phyloP scores from a whole-genome alignment of 2,797 vertebrate genomes.

The Eutrigla gurnardus region DNA sequence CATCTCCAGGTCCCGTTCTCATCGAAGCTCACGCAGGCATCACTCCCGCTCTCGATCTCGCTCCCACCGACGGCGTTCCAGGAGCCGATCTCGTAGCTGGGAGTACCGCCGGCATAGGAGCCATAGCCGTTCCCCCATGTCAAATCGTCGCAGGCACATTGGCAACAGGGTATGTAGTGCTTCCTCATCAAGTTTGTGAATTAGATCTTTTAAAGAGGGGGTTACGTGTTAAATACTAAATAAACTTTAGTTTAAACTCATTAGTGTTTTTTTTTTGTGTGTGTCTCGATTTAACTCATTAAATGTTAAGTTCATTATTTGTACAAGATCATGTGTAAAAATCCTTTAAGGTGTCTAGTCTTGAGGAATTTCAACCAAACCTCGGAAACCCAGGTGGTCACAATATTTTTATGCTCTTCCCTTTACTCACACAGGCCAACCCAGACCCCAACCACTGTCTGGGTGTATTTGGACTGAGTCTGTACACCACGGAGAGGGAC shows the following conservation, averaged over 20 bases:
- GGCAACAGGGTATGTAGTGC: slow-evolving; percentile 90
- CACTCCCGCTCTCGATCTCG: slow-evolving; percentile 93
- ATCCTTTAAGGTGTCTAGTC: not conserved
- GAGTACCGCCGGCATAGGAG: slow-evolving; percentile 91
- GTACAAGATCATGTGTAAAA: not conserved
- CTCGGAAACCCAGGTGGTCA: not conserved
- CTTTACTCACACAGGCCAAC: slow-evolving; percentile 86
- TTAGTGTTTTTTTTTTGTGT: not conserved
- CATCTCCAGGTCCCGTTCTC: slow-evolving; percentile 90
- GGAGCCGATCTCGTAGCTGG: slow-evolving; percentile 93
- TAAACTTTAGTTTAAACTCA: not conserved
- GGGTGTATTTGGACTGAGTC: slow-evolving; percentile 96
- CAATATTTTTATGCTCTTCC: not conserved
- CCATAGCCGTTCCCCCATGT: slow-evolving; percentile 98
- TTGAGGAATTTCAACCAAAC: not conserved
- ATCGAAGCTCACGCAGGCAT: slow-evolving; percentile 93
- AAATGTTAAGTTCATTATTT: not conserved
- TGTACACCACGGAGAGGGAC: slow-evolving; percentile 97
- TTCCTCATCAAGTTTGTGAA: not conserved
- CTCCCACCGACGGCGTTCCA: slow-evolving; percentile 89
- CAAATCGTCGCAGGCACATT: slow-evolving; percentile 93
- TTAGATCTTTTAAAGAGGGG: not conserved
- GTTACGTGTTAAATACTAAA: not conserved
- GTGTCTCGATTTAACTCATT: not conserved
- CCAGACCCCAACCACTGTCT: slow-evolving; percentile 95